Base-by-base conservation (phyloP, 2,888 invertebrate species). In the Synergus itoensis region DNA sequence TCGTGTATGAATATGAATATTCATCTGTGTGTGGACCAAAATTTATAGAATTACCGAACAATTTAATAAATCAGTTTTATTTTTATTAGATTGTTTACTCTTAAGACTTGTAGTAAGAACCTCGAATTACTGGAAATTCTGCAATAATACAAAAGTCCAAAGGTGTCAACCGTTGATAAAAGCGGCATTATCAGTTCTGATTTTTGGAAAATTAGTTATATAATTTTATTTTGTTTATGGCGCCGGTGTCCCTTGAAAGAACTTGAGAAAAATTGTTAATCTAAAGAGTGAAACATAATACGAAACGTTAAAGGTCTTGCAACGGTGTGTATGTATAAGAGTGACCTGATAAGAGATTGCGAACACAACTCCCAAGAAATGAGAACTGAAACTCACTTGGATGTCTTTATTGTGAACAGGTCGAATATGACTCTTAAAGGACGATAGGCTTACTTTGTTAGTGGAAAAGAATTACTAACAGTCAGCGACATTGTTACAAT, bases 401-500 rank as follows among this genome's bases (percentile, higher is more conserved):
- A 11, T 73, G 73, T 53, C 73, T 11, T 73, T 73, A 73, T 73
- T 53, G 53, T 53, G 53, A 73, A 73, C 48, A 48, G 73, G 48
- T 73, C 73, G 48, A 73, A 73, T 73, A 53, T 53, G 73, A 73
- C 36, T 36, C 73, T 36, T 28, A 7, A 48, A 73, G 36, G 53
- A 8, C 45, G 73, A 53, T 48, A 73, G n/a, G 2, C 73, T 28
- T 28, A 48, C 48, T 53, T 36, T 16, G 48, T 36, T 5, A 36
- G 36, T 53, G 36, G 53, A 9, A 48, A 16, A 53, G 36, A 73
- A 73, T 73, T 73, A 73, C 73, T 36, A 73, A 53, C 73, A 73
- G 36, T 73, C 73, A 73, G 73, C 73, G n/a, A 73, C 73, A 73
- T 73, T 73, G 73, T 73, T 73, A 73, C 48, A 73, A 73, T 73